Percentiles rank a stretch among this genome's conserved stretches.
Conservation (phyloP, 2,888 invertebrate genomes). For the Cotesia congregata region DNA sequence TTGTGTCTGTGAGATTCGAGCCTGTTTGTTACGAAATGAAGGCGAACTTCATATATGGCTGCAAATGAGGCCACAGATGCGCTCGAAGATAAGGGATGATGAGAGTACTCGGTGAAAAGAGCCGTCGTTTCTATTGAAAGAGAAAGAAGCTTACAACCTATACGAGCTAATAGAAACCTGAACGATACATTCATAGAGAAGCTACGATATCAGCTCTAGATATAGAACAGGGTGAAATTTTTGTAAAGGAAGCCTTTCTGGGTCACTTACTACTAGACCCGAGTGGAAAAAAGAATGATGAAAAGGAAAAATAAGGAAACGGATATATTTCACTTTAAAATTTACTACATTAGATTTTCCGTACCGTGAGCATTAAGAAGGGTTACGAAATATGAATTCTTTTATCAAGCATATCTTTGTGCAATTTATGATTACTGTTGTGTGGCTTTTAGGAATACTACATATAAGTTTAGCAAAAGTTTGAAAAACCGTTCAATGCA, state of each 20-base stretch:
- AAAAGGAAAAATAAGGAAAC: neutral
- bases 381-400: neutral
- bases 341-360: neutral
- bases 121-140: conserved; percentile 55
- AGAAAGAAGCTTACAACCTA: conserved; percentile 39
- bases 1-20: conserved; percentile 29
- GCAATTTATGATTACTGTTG: no score
- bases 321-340: neutral
- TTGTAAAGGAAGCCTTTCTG: conserved; percentile 17
- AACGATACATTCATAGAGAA: neutral
- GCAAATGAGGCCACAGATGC: conserved; percentile 66
- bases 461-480: no score
- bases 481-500: no score
- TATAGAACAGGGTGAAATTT: neutral
- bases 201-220: conserved; percentile 5
- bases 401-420: neutral
- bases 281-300: neutral
- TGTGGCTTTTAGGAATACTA: no score
- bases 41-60: conserved; percentile 59
- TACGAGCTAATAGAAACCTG: conserved; percentile 7
- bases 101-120: conserved; percentile 64
- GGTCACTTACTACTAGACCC: conserved; percentile 1
- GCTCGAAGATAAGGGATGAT: conserved; percentile 62
- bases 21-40: conserved; percentile 30
- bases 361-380: neutral